Evolutionary conservation across 2,113 vertebrate genomes (phyloP).

Genomic region (Tricholaema leucomelas): DNA sequence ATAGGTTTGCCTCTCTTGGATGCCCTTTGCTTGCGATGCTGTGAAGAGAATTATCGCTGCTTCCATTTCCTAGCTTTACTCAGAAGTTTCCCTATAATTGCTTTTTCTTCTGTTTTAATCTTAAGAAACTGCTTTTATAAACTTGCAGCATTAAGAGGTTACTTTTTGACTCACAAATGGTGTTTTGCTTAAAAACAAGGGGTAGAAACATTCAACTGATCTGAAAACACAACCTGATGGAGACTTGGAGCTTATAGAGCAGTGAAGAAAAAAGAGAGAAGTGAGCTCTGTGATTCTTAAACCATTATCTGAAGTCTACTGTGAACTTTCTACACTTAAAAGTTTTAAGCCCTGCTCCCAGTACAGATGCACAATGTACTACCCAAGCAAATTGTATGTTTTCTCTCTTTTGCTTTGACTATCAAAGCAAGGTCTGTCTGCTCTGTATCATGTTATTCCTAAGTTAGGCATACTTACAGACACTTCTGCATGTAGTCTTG

Average conservation of each 20-base stretch:
- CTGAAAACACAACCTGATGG: background rate
- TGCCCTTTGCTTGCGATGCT: background rate
- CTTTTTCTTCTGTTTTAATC: background rate
- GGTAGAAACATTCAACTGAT: background rate
- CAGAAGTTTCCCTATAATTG: background rate
- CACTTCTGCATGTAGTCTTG: background rate
- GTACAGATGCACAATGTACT: background rate
- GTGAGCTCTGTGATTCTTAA: background rate
- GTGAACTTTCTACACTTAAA: background rate
- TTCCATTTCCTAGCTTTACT: background rate
- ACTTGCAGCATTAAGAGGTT: background rate
- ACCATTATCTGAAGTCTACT: background rate
- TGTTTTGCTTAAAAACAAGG: background rate
- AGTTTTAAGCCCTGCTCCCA: background rate
- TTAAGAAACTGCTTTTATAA: background rate
- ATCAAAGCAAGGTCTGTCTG: background rate
- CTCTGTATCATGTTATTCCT: background rate
- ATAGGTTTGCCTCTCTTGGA: background rate
- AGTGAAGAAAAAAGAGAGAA: background rate
- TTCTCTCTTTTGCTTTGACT: background rate
- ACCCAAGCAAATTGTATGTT: background rate
- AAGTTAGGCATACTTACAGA: background rate
- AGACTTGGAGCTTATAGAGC: background rate
- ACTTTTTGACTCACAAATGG: background rate
- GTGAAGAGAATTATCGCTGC: background rate